Percentiles rank a stretch among this genome's conserved stretches.
phyloP scores from a whole-genome alignment of 2,888 invertebrate genomes.

The Heliconius charithonia region DNA sequence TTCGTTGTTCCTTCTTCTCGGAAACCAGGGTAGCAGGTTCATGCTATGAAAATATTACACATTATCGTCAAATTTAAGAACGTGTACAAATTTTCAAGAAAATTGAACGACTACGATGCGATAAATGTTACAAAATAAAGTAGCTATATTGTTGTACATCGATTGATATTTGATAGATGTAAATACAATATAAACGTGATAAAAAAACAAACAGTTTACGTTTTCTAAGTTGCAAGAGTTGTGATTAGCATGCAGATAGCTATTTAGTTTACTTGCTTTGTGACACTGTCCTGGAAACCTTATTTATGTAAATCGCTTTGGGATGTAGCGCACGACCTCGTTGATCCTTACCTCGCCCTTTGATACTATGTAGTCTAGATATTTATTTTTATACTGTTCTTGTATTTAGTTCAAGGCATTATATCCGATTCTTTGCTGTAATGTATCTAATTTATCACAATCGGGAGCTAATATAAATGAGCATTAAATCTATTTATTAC shows the following conservation, averaged over 20 bases:
- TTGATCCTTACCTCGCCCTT: conserved; percentile 26
- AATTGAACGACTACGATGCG: too few species aligned
- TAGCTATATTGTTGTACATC: not conserved
- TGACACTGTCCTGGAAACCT: conserved; percentile 33
- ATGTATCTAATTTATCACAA: too few species aligned
- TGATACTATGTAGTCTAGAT: not conserved
- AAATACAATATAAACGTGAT: not conserved
- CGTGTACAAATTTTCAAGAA: too few species aligned
- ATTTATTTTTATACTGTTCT: not conserved
- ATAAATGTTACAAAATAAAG: too few species aligned
- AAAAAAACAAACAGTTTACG: not conserved
- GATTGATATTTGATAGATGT: not conserved
- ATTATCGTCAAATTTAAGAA: too few species aligned
- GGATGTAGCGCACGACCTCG: conserved; percentile 41
- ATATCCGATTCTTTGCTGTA: not conserved
- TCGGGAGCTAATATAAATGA: too few species aligned
- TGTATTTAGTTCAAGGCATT: not conserved
- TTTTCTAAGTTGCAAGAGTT: not conserved
- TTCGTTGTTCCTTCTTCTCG: not conserved
- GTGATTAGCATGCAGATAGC: conserved; percentile 12
- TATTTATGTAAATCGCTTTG: conserved; percentile 27
- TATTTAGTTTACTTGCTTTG: conserved; percentile 25
- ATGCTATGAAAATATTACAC: too few species aligned
- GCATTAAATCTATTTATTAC: too few species aligned
- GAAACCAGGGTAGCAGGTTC: too few species aligned